Percentiles rank a stretch among this genome's conserved stretches.
Evolutionary conservation across 1,140 invertebrate genomes (phyloP).

Genomic region (Acromyrmex charruanus): DNA sequence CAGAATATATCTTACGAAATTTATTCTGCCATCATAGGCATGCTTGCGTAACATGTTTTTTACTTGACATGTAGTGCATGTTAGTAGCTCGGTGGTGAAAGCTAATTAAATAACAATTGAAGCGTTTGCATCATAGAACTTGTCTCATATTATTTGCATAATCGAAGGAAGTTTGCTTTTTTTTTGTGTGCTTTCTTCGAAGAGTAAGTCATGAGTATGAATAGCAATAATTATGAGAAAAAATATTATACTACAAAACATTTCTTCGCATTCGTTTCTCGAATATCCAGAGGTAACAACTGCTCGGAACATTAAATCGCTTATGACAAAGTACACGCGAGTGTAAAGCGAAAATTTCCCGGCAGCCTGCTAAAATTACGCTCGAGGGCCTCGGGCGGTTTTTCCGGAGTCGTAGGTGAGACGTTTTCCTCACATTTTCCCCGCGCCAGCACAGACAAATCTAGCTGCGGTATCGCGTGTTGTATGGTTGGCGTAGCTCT

Average conservation of each 20-base stretch:
- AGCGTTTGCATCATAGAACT: conserved; percentile 42
- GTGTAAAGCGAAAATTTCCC: conserved; percentile 43
- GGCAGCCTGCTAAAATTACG: conserved; percentile 50
- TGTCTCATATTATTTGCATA: conserved; percentile 45
- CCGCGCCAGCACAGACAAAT: conserved; percentile 49
- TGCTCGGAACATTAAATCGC: conserved; percentile 22
- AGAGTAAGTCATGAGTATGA: not conserved
- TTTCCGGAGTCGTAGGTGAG: conserved; percentile 53
- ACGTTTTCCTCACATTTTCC: conserved; percentile 52
- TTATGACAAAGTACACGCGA: conserved; percentile 44
- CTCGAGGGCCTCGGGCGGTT: conserved; percentile 33
- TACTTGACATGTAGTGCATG: conserved; percentile 56
- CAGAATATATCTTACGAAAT: conserved; percentile 59
- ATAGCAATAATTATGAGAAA: not conserved
- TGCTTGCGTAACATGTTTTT: conserved; percentile 70
- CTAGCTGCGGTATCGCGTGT: conserved; percentile 49
- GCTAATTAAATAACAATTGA: conserved; percentile 74
- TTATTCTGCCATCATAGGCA: conserved; percentile 46
- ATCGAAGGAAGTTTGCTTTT: conserved; percentile 6
- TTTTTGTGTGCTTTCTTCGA: not conserved
- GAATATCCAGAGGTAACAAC: conserved; percentile 13
- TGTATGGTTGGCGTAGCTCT: not conserved
- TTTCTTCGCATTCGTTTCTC: not conserved
- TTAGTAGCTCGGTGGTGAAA: conserved; percentile 58
- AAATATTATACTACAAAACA: not conserved